Percentiles rank a stretch among this genome's conserved stretches.
Conservation (phyloP, 2,888 invertebrate genomes). For the Phortica okadai region DNA sequence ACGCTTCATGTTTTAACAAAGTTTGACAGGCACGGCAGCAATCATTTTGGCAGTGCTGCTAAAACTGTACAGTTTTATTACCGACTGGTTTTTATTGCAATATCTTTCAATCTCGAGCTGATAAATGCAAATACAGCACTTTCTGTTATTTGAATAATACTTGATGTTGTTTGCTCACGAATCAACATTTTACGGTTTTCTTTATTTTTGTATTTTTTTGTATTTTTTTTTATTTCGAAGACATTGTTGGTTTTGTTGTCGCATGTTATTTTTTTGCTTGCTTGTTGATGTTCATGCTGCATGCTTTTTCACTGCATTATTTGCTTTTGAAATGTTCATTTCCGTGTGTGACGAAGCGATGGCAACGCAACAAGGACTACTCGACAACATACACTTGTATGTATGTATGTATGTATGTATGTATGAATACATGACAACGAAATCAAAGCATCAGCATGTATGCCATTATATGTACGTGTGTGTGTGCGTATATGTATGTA, state of each 20-base stretch:
- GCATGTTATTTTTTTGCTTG: too few species aligned
- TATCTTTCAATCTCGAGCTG: not conserved
- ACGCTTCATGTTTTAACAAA: too few species aligned
- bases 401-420: not conserved
- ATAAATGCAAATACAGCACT: not conserved
- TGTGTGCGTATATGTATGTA: conserved; percentile 23
- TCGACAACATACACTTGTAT: conserved; percentile 25
- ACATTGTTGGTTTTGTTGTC: not conserved
- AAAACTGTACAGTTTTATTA: too few species aligned
- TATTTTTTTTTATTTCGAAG: not conserved
- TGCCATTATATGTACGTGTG: conserved; percentile 20
- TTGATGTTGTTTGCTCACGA: not conserved
- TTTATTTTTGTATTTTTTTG: not conserved
- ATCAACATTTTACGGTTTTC: not conserved
- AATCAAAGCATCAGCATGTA: conserved; percentile 39
- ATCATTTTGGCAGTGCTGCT: too few species aligned
- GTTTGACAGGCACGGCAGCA: too few species aligned
- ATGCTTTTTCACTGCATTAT: not conserved
- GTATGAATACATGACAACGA: not conserved
- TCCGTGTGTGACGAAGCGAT: conserved; percentile 6
- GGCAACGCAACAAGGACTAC: conserved; percentile 24
- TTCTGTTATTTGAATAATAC: not conserved
- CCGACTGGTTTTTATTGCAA: too few species aligned
- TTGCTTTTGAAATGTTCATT: conserved; percentile 12
- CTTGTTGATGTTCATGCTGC: not conserved